Evolutionary conservation across 2,888 invertebrate genomes (phyloP), one percentile per base, ranked within the genome.

Genomic region (Ceramica pisi): DNA sequence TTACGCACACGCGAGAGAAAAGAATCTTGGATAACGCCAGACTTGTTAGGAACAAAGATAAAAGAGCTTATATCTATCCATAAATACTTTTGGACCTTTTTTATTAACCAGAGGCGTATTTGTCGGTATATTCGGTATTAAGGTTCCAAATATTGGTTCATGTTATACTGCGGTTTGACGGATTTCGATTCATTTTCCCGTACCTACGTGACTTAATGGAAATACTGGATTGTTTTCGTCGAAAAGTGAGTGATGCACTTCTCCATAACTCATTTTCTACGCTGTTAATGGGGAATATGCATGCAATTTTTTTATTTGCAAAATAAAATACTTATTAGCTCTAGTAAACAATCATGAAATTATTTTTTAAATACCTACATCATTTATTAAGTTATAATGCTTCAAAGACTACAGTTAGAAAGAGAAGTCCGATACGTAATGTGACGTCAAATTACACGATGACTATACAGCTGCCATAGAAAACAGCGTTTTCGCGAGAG

Each of bases 1-100:
- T 61, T 71, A 55, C 55, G 35, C 55, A 60, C 53, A 69, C 23
- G 57, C 73, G 59, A 48, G 44, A 59, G 57, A 26, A 71, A 60
- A 71, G 66, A 55, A 61, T 68, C 46, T 48, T 61, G 48, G 67
- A 79, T 72, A 84, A 57, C 60, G n/a, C 50, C n/a, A 57, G 57
- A 57, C 38, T 62, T 41, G 26, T 68, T 56, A 35, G 60, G 57
- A 71, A 71, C 53, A 67, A 59, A 72, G 48, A 74, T 67, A 55
- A 35, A 65, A 21, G 14, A 63, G 50, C 41, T 51, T 72, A 21
- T 9, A 26, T 26, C 12, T 50, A 19, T 48, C 23, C 51, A 10
- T 53, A 55, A 38, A 48, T 61, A 48, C n/a, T 56, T 60, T 48
- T 48, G 21, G n/a, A 16, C 31, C 60, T 26, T 57, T 64, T 66